phyloP scores from a whole-genome alignment of 2,113 vertebrate species.

The Pterocles orientalis region DNA sequence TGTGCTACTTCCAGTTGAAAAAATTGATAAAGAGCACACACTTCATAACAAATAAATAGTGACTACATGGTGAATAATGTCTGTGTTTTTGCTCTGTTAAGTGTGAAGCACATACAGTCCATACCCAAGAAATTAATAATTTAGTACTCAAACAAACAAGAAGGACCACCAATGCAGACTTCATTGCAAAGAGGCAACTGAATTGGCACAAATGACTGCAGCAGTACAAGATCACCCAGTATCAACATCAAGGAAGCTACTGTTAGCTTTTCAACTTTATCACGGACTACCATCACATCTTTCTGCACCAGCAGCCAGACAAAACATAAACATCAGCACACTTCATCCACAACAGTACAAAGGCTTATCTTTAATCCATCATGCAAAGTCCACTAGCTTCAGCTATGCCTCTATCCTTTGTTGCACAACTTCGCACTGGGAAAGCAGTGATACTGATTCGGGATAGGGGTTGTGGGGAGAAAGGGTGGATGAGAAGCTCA shows the following conservation, averaged over 20 bases:
- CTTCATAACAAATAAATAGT: background rate
- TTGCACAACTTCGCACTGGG: background rate
- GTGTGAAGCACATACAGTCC: background rate
- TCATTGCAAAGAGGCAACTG: background rate
- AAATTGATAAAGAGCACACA: background rate
- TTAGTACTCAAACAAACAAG: background rate
- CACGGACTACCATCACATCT: background rate
- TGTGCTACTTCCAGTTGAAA: background rate
- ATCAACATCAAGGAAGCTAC: background rate
- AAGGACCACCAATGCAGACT: background rate
- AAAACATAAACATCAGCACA: fast-evolving
- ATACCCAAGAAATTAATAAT: background rate
- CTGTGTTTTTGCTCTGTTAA: background rate
- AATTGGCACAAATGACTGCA: background rate
- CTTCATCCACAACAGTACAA: background rate
- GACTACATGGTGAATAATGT: background rate
- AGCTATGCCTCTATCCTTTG: background rate
- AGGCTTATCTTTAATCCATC: background rate
- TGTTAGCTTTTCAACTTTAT: background rate
- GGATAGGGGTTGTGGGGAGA: background rate
- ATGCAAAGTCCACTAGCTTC: background rate
- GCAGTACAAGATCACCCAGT: background rate
- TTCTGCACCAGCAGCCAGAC: background rate
- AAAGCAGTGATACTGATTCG: background rate
- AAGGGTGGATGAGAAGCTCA: too few relatives aligned